Percentiles rank a stretch among this genome's conserved stretches.
These are phyloP conservation scores for Hestina assimilis DNA, from an alignment of 1,140 invertebrate genomes.

Conservation along the genomic window DNA sequence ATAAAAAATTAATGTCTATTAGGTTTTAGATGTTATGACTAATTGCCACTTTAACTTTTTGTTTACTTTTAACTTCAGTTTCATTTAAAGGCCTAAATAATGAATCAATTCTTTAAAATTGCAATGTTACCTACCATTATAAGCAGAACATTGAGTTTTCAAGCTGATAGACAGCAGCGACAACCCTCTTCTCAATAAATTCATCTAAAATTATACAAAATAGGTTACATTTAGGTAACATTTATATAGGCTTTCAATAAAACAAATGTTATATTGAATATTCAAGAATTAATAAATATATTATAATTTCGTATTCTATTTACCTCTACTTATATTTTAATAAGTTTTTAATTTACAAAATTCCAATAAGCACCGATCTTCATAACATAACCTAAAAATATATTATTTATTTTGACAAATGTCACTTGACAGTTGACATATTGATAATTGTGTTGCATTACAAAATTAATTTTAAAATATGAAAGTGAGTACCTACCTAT, in stretches of 20 bases:
- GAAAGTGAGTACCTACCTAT: no score
- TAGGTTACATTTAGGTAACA: neutral
- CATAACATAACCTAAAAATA: slow-evolving; percentile 36
- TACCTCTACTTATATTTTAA: slow-evolving; percentile 20
- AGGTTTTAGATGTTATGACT: no score
- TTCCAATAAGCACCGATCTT: slow-evolving; percentile 9
- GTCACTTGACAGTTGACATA: no score
- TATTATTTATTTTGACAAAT: slow-evolving; percentile 9
- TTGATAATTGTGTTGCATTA: neutral
- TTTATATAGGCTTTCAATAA: no score
- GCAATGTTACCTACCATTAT: slow-evolving; percentile 36
- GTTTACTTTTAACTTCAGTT: no score
- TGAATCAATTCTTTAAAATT: neutral
- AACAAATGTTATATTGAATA: neutral
- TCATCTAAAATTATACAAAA: slow-evolving; percentile 53
- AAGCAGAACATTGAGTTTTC: slow-evolving; percentile 41
- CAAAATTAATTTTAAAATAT: no score
- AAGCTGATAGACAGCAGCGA: slow-evolving; percentile 49
- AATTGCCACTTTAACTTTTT: no score
- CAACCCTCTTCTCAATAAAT: slow-evolving; percentile 56
- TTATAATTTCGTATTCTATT: neutral
- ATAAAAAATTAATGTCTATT: no score
- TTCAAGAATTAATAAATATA: neutral
- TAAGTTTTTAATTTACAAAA: neutral
- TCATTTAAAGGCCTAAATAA: no score